Conservation (phyloP, 2,888 invertebrate species). For the Pandemis cinnamomeana region DNA sequence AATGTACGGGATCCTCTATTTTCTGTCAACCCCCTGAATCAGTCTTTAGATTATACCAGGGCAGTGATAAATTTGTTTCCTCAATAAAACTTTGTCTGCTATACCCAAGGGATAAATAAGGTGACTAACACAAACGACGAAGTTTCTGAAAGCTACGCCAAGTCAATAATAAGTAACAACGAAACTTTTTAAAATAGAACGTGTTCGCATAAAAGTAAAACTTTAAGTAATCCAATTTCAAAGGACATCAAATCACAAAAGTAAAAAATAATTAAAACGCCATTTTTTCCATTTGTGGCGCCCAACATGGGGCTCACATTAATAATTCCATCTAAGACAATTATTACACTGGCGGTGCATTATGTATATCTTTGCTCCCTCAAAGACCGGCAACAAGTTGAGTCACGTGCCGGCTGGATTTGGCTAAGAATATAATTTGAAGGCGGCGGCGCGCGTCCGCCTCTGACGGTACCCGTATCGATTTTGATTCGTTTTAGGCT, state of each 20-base stretch:
- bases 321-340: slow-evolving; percentile 56
- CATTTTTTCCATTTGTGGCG: slow-evolving; percentile 53
- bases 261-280: slow-evolving; percentile 18
- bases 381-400: slow-evolving; percentile 77
- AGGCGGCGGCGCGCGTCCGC: slow-evolving; percentile 76
- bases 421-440: slow-evolving; percentile 73
- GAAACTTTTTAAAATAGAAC: not conserved
- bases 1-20: slow-evolving; percentile 44
- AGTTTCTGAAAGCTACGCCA: slow-evolving; percentile 19
- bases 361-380: slow-evolving; percentile 54
- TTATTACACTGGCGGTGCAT: slow-evolving; percentile 55
- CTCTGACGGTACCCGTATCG: slow-evolving; percentile 72
- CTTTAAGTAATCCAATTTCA: not conserved
- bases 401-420: slow-evolving; percentile 79
- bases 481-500: slow-evolving; percentile 74
- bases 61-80: slow-evolving; percentile 67
- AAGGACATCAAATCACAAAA: not conserved
- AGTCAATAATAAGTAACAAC: slow-evolving; percentile 24
- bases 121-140: slow-evolving; percentile 48
- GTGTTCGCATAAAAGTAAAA: not conserved
- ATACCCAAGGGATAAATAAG: slow-evolving; percentile 45
- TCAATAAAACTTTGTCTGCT: slow-evolving; percentile 60
- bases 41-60: slow-evolving; percentile 66
- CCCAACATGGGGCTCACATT: slow-evolving; percentile 64
- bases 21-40: slow-evolving; percentile 54